phyloP scores from a whole-genome alignment of 1,140 invertebrate species.

The Xylocopa sonorina region DNA sequence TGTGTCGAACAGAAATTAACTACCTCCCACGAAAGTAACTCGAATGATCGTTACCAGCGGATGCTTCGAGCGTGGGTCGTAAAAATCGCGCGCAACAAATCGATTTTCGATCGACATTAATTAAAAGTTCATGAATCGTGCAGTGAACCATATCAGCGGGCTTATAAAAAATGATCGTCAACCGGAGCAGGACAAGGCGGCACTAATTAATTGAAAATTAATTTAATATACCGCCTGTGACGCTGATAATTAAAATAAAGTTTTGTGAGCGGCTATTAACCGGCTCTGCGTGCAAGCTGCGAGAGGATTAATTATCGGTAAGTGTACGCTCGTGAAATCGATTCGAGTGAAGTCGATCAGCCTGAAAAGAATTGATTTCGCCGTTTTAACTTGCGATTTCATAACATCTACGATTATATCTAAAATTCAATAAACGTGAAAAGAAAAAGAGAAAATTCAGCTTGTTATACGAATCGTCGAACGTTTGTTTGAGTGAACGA shows the following conservation, averaged over 20 bases:
- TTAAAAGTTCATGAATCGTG: background rate
- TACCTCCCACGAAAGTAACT: too few relatives aligned
- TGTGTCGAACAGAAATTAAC: background rate
- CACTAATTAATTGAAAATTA: background rate
- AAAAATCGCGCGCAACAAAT: background rate
- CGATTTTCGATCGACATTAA: background rate
- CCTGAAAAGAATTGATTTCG: background rate
- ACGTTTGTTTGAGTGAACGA: too few relatives aligned
- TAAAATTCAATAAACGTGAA: too few relatives aligned
- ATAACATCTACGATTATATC: too few relatives aligned
- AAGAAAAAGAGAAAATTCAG: too few relatives aligned
- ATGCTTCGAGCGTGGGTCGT: background rate
- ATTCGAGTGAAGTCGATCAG: background rate
- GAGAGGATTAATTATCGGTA: constrained; percentile 1
- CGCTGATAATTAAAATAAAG: constrained; percentile 4
- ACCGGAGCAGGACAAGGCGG: too few relatives aligned
- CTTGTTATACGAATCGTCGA: too few relatives aligned
- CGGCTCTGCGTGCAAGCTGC: background rate
- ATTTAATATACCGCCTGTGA: background rate
- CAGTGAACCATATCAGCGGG: too few relatives aligned
- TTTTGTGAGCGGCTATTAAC: background rate
- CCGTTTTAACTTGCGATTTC: background rate
- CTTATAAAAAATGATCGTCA: background rate
- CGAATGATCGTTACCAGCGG: background rate
- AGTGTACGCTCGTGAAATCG: background rate